These are phyloP conservation scores for Pocillopora damicornis DNA, from an alignment of 64 coral and sea anemone species.

Conservation along the genomic window DNA sequence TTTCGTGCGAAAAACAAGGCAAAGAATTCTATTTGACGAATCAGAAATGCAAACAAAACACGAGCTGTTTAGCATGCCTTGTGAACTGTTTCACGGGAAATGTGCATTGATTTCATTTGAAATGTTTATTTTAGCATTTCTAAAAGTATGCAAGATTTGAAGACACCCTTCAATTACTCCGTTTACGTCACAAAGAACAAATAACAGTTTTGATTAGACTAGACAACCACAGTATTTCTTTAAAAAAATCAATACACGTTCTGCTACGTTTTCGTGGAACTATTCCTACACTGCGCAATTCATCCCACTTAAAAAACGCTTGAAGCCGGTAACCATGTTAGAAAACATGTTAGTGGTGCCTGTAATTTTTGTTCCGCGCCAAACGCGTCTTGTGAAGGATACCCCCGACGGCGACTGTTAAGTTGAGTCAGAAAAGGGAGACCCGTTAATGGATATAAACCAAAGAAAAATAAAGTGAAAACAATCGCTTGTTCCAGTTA, in stretches of 20 bases:
- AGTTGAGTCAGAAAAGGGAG: not conserved
- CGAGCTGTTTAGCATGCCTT: conserved; percentile 13
- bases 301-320: not conserved
- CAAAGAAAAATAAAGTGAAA: not conserved
- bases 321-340: no score
- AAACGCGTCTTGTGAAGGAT: not conserved
- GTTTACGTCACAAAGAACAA: conserved; percentile 68
- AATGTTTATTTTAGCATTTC: conserved; percentile 34
- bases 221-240: conserved; percentile 46
- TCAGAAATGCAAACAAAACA: conserved; percentile 42
- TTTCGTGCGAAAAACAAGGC: conserved; percentile 68
- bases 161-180: conserved; percentile 56
- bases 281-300: not conserved
- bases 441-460: conserved; percentile 18
- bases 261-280: not conserved
- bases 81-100: not conserved
- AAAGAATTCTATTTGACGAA: conserved; percentile 46
- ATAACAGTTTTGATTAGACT: conserved; percentile 66
- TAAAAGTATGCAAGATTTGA: conserved; percentile 56
- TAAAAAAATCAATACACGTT: conserved; percentile 7
- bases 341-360: not conserved
- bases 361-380: not conserved
- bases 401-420: conserved; percentile 1
- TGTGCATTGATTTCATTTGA: conserved; percentile 17
- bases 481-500: not conserved